Base-by-base conservation (phyloP, 2,888 invertebrate species). In the Meloe dianella region DNA sequence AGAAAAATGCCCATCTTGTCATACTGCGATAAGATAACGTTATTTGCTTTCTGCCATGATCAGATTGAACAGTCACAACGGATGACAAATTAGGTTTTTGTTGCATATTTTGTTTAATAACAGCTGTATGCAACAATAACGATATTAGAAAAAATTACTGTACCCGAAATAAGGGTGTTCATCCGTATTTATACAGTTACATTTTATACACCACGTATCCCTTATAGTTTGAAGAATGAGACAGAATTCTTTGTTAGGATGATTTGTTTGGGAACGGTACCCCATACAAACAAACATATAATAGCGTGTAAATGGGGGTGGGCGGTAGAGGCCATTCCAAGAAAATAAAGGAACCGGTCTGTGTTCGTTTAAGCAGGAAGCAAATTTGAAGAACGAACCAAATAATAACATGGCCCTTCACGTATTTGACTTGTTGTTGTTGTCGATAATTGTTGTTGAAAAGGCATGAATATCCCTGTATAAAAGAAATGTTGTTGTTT, bases 231-330 rank as follows among this genome's bases (percentile, higher is more conserved):
- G 41, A 62, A 64, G 64, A 29, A 64, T 35, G 61, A 64, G 59
- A 61, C 56, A 61, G 58, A 41, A 64, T 65, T 74, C 77, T 78
- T 78, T 80, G 78, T 77, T 74, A 71, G 75, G 77, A 76, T 79
- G 78, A 80, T 79, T 80, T 80, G 79, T 79, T 80, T 80, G 78
- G 74, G 76, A 76, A 78, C 67, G 74, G 75, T 78, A 78, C 77
- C 79, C 79, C 77, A 76, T 75, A 77, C 78, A 47, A 20, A 20
- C 47, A 35, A 1, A 79, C 75, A 78, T 75, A 80, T 79, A 79
- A 81, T 81, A 77, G 78, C 78, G 75, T 77, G 75, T 76, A 79
- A 80, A 80, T 78, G 79, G 78, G 61, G 80, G 80, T 80, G 79
- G 80, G 75, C 22, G 51, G 41, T 7, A 7, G 17, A 41, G 41